Percentiles rank a stretch among this genome's conserved stretches.
phyloP scores from a whole-genome alignment of 2,888 invertebrate genomes.

The Hetaerina titia region DNA sequence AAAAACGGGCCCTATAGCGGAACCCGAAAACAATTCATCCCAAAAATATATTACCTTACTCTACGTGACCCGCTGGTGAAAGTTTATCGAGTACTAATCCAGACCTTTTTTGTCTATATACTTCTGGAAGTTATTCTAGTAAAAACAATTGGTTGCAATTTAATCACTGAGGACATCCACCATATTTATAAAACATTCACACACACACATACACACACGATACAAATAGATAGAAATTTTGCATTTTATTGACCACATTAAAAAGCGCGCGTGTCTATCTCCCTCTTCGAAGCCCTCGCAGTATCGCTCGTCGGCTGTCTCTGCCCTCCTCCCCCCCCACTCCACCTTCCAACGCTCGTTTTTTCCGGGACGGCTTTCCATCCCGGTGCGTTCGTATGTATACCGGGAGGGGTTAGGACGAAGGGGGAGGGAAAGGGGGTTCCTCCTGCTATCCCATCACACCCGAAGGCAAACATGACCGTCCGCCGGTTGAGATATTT shows the following conservation, averaged over 20 bases:
- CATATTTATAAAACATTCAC: not conserved
- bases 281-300: not conserved
- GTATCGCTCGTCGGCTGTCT: conserved; percentile 18
- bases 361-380: conserved; percentile 30
- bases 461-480: conserved; percentile 59
- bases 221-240: not conserved
- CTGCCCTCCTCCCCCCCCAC: not conserved
- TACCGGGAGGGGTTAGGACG: not conserved
- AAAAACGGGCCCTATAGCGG: no score
- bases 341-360: not conserved
- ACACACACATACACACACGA: not conserved
- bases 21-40: no score
- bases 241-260: conserved; percentile 4
- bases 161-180: no score
- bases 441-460: conserved; percentile 59
- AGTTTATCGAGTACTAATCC: no score
- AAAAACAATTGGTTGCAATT: no score
- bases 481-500: conserved; percentile 55
- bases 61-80: no score
- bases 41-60: no score
- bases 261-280: conserved; percentile 34
- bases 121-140: no score
- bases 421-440: not conserved
- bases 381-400: conserved; percentile 19
- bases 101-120: no score